Evolutionary conservation across 2,888 invertebrate genomes (phyloP).

Genomic region (Ormyrus nitidulus): DNA sequence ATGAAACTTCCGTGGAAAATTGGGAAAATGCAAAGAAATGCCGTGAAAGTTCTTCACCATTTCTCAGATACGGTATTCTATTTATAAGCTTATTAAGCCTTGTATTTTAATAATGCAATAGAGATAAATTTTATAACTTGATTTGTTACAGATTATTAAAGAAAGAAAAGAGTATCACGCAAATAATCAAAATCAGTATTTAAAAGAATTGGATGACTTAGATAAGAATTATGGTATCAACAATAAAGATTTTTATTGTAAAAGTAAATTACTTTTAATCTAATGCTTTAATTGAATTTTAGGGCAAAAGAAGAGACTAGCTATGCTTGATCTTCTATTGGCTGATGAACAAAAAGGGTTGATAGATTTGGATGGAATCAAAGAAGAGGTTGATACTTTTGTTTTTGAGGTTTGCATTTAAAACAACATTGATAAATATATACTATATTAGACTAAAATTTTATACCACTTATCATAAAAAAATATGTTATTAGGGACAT

Average conservation of each 20-base stretch:
- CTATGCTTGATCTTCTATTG: conserved; percentile 69
- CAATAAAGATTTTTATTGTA: neutral
- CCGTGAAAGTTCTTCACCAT: conserved; percentile 48
- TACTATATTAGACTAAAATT: conserved; percentile 72
- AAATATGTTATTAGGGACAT: conserved; percentile 76
- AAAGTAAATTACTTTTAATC: neutral
- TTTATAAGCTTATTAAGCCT: neutral
- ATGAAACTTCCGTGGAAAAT: conserved; percentile 40
- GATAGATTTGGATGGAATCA: conserved; percentile 66
- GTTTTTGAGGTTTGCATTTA: conserved; percentile 58
- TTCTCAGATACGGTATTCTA: conserved; percentile 34
- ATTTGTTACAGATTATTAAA: conserved; percentile 48
- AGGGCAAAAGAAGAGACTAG: conserved; percentile 59
- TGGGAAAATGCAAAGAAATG: conserved; percentile 34
- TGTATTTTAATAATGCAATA: neutral
- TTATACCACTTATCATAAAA: neutral
- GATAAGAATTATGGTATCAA: no score
- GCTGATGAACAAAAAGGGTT: conserved; percentile 60
- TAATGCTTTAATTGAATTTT: neutral
- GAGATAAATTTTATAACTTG: neutral
- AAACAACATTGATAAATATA: conserved; percentile 76
- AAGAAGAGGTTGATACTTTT: conserved; percentile 71
- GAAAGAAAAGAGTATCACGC: conserved; percentile 56
- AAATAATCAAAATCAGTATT: conserved; percentile 47
- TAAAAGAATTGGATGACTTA: conserved; percentile 6